Evolutionary conservation across 2,888 invertebrate genomes (phyloP).

Genomic region (Parasteatoda lunata): DNA sequence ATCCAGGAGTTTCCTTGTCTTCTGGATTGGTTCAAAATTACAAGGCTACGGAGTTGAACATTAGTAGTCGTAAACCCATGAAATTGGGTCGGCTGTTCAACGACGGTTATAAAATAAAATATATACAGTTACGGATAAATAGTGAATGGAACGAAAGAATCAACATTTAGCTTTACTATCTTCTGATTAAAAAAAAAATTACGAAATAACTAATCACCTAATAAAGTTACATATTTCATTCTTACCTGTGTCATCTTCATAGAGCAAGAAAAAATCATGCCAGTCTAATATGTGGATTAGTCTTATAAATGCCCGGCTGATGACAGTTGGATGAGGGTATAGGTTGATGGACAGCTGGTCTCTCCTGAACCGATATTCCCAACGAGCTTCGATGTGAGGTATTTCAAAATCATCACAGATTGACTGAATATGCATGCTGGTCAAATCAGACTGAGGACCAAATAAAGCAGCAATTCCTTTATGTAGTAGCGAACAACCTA

Average conservation of each 20-base stretch:
- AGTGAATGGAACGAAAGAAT: no score
- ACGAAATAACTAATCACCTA: no score
- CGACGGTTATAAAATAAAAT: no score
- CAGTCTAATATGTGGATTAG: conserved; percentile 85
- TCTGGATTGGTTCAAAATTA: no score
- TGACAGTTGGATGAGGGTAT: conserved; percentile 80
- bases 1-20: no score
- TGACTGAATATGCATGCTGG: conserved; percentile 86
- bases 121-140: no score
- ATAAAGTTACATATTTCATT: no score
- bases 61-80: no score
- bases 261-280: conserved; percentile 90
- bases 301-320: conserved; percentile 79
- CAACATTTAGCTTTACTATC: no score
- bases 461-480: conserved; percentile 87
- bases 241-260: conserved; percentile 86
- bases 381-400: conserved; percentile 87
- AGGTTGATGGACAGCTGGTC: conserved; percentile 92
- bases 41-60: no score
- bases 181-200: no score
- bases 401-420: conserved; percentile 89
- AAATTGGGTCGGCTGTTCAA: no score
- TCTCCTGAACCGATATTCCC: conserved; percentile 82
- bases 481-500: conserved; percentile 87
- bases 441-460: conserved; percentile 83